Percentiles rank a stretch among this genome's conserved stretches.
Evolutionary conservation across 2,888 invertebrate genomes (phyloP).

Genomic region (Frankliniella intonsa): DNA sequence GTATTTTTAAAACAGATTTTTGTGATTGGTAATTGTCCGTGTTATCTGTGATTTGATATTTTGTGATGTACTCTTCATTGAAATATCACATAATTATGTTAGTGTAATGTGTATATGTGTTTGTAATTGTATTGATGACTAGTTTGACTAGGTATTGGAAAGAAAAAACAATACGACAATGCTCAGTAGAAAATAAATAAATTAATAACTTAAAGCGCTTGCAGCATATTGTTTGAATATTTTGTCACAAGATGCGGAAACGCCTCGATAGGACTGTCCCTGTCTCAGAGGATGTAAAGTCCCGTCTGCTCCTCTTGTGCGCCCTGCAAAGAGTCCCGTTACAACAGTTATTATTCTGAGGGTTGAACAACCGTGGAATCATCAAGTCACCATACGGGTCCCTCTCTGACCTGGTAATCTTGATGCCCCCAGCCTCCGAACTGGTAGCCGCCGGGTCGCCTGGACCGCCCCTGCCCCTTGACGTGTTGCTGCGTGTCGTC

Average conservation of each 20-base stretch:
- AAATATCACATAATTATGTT: neutral
- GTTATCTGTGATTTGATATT: neutral
- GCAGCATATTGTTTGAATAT: neutral
- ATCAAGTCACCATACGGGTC: too few species aligned
- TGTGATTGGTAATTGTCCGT: neutral
- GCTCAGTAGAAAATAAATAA: neutral
- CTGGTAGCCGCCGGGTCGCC: neutral
- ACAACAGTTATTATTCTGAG: neutral
- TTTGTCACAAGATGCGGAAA: neutral
- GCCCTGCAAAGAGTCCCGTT: neutral
- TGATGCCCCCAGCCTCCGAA: neutral
- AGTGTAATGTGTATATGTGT: neutral
- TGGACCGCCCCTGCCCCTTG: neutral
- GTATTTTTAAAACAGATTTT: neutral
- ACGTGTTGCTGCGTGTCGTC: neutral
- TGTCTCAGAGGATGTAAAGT: neutral
- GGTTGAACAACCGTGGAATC: too few species aligned
- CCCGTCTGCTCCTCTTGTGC: neutral
- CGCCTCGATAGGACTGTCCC: neutral
- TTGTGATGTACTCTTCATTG: neutral
- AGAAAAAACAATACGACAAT: too few species aligned
- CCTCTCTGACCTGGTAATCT: neutral
- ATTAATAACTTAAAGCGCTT: neutral
- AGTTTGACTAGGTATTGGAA: too few species aligned
- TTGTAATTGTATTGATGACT: too few species aligned